Evolutionary conservation across 1,140 invertebrate genomes (phyloP).

Genomic region (Scaptomyza pallida): DNA sequence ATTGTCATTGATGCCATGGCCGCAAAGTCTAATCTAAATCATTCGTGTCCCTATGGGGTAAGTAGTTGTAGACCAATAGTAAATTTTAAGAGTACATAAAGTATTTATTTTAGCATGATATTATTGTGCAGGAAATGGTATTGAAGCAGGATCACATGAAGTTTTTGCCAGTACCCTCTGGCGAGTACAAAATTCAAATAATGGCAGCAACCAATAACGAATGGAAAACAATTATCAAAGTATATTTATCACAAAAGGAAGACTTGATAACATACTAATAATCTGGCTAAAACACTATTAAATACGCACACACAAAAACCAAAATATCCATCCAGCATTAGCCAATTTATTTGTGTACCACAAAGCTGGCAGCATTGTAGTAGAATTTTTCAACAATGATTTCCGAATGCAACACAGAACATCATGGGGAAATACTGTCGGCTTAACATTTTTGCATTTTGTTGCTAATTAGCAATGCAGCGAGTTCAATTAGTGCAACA

Average conservation of each 20-base stretch:
- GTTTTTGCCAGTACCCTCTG: constrained; percentile 26
- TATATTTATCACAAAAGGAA: neutral
- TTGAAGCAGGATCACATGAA: constrained; percentile 15
- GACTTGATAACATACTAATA: too few relatives aligned
- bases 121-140: constrained; percentile 28
- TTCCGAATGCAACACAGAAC: neutral
- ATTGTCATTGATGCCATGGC: neutral
- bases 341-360: too few relatives aligned
- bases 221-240: constrained; percentile 26
- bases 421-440: neutral
- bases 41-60: constrained; percentile 18
- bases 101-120: constrained; percentile 34
- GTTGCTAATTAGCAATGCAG: constrained; percentile 1
- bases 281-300: too few relatives aligned
- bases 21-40: constrained; percentile 16
- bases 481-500: neutral
- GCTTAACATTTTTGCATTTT: neutral
- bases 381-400: neutral
- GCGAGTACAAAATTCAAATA: constrained; percentile 40
- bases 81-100: neutral
- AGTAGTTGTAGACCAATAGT: neutral
- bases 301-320: too few relatives aligned
- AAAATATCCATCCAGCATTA: too few relatives aligned
- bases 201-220: constrained; percentile 19
- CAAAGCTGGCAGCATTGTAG: too few relatives aligned